Base-by-base conservation (phyloP, 2,797 vertebrate species). In the Chaetophractus vellerosus region DNA sequence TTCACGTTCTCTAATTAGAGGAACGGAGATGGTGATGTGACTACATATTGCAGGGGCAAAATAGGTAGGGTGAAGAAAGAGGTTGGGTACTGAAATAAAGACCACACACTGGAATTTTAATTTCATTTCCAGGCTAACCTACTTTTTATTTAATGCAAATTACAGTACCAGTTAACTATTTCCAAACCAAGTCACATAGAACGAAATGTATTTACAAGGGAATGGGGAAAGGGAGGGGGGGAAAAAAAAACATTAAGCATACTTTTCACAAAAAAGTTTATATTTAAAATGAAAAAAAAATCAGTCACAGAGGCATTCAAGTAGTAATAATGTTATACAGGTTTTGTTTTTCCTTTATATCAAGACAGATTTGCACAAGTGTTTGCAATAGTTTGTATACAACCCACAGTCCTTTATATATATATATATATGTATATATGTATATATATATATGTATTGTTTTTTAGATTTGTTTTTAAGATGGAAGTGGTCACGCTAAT, bases 121-220 rank as follows among this genome's bases (percentile, higher is more conserved):
- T 98, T 98, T 99, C 98, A 99, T 99, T 99, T 99, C 99, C 99
- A 99, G 99, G 99, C 99, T 99, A 99, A 99, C 99, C 99, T 99
- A 99, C 99, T 99, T 99, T 99, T 99, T 99, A 99, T 99, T 99
- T 99, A 99, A 99, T 99, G 99, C 99, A 99, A 99, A 99, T 99
- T 99, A 99, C 99, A 99, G 99, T 99, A 99, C 99, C 99, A 99
- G 99, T 99, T 99, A 99, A 99, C 99, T 99, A 99, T 99, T 99
- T 99, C 99, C 98, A 99, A 99, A 99, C 98, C 98, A 98, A 99
- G 99, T 99, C 98, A 99, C 99, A 99, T 98, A 99, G 99, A 99
- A 99, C 99, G 98, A 99, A 99, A 99, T 98, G 98, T 99, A 99
- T 99, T 99, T 99, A 99, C 99, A 99, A 98, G 98, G 98, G 98